Evolutionary conservation across 2,888 invertebrate genomes (phyloP), one percentile per base, ranked within the genome.

Genomic region (Norana najaformis): DNA sequence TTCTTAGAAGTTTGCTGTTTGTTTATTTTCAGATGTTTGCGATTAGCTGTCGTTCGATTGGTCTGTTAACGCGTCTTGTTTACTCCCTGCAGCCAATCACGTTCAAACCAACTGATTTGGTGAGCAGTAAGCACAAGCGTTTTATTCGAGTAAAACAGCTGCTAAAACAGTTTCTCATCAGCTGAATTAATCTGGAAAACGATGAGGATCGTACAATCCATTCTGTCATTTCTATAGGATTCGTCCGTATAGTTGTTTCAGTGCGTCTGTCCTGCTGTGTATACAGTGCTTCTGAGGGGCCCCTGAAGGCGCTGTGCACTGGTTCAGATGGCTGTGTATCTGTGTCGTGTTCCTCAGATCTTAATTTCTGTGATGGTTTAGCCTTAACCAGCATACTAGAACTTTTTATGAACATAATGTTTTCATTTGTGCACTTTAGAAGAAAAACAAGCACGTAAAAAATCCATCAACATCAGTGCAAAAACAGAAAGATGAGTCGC

Each of bases 41-140:
- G 69, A 96, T 96, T 38, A 96, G 97, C 93, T 94, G 97, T 88
- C 96, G 98, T 93, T 96, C 97, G 83, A 96, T 98, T 92, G 98
- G 98, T 0, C 95, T 98, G 91, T 96, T 97, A 93, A 97, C 97
- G 93, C 96, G 98, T 89, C 95, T 98, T 53, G 96, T 98, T 91
- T 95, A 97, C 89, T 97, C 97, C 92, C 96, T 98, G 93, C 96
- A 96, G 93, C 97, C 97, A 4, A 95, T 97, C 90, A 96, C 97
- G 0, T 94, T 97, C 91, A 96, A 96, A 94, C 97, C 97, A 41
- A 89, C 89, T 39, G 92, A 92, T 83, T 41, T 90, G 88, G 91
- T 90, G 88, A 91, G 91, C 83, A 88, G 53, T 53, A 6, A 1
- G 30, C 23, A 53, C 23, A 53, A 23, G 23, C 20, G 4, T 5